phyloP scores from a whole-genome alignment of 2,797 vertebrate genomes.

The Coregonus sp. region DNA sequence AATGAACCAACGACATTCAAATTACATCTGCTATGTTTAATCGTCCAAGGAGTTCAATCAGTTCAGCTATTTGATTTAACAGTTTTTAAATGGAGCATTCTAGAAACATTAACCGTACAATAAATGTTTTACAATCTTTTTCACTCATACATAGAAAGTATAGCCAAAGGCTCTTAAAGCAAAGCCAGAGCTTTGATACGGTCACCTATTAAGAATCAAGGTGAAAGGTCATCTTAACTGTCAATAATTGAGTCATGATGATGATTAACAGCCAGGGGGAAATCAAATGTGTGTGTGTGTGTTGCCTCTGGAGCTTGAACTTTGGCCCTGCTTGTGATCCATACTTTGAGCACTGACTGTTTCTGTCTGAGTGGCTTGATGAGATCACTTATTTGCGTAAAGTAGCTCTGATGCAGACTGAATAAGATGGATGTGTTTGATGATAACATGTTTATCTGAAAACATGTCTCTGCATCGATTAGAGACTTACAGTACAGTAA shows the following conservation, averaged over 20 bases:
- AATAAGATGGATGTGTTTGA: neutral
- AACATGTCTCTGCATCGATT: neutral
- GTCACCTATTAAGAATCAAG: neutral
- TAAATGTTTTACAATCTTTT: neutral
- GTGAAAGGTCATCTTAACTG: constrained; percentile 12
- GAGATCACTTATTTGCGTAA: constrained; percentile 15
- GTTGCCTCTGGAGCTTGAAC: constrained; percentile 41
- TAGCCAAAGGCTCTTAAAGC: neutral
- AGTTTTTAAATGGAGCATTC: too few species aligned
- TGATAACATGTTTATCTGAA: neutral
- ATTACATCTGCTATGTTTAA: neutral
- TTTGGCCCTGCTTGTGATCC: constrained; percentile 52
- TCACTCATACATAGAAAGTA: neutral
- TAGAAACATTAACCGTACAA: neutral
- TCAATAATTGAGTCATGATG: neutral
- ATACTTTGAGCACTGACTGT: constrained; percentile 17
- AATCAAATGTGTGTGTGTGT: neutral
- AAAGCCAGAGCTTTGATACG: neutral
- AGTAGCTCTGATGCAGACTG: neutral
- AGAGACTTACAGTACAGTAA: neutral
- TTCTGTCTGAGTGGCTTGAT: constrained; percentile 20
- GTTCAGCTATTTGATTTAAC: constrained; percentile 6
- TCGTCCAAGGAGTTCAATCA: neutral
- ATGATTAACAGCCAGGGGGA: neutral
- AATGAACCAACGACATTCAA: neutral